Conservation (phyloP, 2,797 vertebrate species). For the Moxostoma hubbsi region DNA sequence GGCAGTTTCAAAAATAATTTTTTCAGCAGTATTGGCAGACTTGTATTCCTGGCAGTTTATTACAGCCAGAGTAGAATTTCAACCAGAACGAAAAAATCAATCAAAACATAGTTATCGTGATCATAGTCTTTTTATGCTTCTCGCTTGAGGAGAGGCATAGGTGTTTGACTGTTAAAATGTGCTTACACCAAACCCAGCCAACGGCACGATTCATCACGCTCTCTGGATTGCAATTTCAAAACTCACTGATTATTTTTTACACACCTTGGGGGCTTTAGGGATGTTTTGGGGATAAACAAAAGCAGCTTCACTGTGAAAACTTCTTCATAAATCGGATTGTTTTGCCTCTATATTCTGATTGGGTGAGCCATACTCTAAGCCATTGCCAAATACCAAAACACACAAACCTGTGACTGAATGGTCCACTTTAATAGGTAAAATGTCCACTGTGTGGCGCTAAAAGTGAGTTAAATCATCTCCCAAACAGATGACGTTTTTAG, state of each 20-base stretch:
- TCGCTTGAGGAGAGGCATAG: slow-evolving; percentile 14
- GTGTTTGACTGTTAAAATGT: slow-evolving; percentile 28
- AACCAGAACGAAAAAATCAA: slow-evolving; percentile 41
- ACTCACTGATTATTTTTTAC: neutral
- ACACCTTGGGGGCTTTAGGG: neutral
- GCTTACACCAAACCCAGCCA: slow-evolving; percentile 22
- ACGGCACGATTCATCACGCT: slow-evolving; percentile 21
- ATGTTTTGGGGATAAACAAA: slow-evolving; percentile 7
- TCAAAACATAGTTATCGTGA: slow-evolving; percentile 32
- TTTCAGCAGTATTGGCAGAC: slow-evolving; percentile 27
- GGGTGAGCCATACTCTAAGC: neutral
- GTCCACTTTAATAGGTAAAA: too few relatives aligned
- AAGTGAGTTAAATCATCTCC: too few relatives aligned
- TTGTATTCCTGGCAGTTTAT: slow-evolving; percentile 34
- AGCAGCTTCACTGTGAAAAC: neutral
- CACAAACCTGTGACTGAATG: neutral
- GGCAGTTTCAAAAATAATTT: slow-evolving; percentile 20
- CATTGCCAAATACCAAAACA: neutral
- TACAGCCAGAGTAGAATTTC: slow-evolving; percentile 41
- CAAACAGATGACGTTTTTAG: too few relatives aligned
- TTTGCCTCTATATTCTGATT: neutral
- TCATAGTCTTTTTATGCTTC: slow-evolving; percentile 22
- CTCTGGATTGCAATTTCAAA: slow-evolving; percentile 3
- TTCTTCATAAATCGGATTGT: neutral
- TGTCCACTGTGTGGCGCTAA: too few relatives aligned